Evolutionary conservation across 2,113 vertebrate genomes (phyloP).

Genomic region (Pseudolaguvia tuberculata): DNA sequence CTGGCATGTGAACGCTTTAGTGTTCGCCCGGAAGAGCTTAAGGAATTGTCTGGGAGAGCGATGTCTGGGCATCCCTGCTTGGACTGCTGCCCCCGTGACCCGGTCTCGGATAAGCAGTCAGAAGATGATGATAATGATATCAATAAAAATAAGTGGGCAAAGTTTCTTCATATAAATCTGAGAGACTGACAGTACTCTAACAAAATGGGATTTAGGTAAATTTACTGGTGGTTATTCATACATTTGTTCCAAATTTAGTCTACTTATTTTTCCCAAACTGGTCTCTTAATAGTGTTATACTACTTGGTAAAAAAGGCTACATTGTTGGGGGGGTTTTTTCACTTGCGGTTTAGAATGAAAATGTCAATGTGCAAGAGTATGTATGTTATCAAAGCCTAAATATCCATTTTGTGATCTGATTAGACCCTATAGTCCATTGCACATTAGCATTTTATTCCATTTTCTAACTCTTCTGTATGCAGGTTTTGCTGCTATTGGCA

Average conservation of each 20-base stretch:
- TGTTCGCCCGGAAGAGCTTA: too few relatives aligned
- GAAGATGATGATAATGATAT: too few relatives aligned
- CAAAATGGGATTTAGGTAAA: background rate
- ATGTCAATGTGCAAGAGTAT: too few relatives aligned
- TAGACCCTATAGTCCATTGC: background rate
- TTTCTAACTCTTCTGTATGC: background rate
- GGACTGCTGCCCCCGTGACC: too few relatives aligned
- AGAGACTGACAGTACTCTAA: background rate
- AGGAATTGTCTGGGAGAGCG: too few relatives aligned
- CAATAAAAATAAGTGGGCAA: background rate
- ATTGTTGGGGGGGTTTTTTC: background rate
- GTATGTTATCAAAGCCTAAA: too few relatives aligned
- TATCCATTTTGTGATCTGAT: too few relatives aligned
- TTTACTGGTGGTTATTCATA: background rate
- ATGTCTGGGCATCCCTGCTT: too few relatives aligned
- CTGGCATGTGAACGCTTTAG: too few relatives aligned
- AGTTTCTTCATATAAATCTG: background rate
- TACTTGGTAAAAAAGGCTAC: background rate
- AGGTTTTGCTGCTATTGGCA: constrained; percentile 81
- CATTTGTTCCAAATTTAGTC: background rate
- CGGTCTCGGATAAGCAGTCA: too few relatives aligned
- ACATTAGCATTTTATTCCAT: background rate
- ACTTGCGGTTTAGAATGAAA: background rate
- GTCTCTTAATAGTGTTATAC: background rate
- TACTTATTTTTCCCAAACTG: background rate